These are phyloP conservation scores for Chloebia gouldiae DNA, from an alignment of 2,113 vertebrate species.

Conservation along the genomic window DNA sequence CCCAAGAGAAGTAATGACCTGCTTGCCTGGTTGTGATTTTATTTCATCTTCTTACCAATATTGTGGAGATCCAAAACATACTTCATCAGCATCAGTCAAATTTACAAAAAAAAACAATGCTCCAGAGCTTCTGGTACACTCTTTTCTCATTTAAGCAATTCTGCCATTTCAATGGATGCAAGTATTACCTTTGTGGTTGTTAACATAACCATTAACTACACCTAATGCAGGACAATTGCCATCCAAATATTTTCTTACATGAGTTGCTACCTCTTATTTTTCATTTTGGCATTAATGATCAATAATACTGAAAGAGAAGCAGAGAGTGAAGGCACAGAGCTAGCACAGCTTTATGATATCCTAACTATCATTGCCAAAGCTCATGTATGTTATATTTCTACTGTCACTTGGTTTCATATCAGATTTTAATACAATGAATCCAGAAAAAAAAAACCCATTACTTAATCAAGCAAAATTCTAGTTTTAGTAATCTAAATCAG, in stretches of 20 bases:
- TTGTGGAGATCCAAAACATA: neutral
- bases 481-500: neutral
- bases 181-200: conserved; percentile 39
- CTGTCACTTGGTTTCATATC: neutral
- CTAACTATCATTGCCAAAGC: neutral
- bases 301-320: neutral
- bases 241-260: conserved; percentile 24
- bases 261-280: conserved; percentile 40
- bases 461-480: neutral
- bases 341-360: neutral
- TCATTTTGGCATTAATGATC: conserved; percentile 39
- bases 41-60: conserved; percentile 10
- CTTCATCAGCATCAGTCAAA: conserved; percentile 26
- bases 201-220: conserved; percentile 59
- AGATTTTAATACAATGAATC: neutral
- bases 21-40: neutral
- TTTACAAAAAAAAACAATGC: neutral
- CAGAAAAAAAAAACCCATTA: neutral
- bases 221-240: conserved; percentile 40
- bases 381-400: neutral
- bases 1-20: conserved; percentile 17
- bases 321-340: neutral
- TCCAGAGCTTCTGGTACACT: conserved; percentile 15
- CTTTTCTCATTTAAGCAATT: conserved; percentile 40
- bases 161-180: conserved; percentile 34